A percentile compares a stretch with the other conserved stretches of the same genome.
Evolutionary conservation across 64 coral and sea anemone species (phyloP).

Genomic region (Montipora capricornis): DNA sequence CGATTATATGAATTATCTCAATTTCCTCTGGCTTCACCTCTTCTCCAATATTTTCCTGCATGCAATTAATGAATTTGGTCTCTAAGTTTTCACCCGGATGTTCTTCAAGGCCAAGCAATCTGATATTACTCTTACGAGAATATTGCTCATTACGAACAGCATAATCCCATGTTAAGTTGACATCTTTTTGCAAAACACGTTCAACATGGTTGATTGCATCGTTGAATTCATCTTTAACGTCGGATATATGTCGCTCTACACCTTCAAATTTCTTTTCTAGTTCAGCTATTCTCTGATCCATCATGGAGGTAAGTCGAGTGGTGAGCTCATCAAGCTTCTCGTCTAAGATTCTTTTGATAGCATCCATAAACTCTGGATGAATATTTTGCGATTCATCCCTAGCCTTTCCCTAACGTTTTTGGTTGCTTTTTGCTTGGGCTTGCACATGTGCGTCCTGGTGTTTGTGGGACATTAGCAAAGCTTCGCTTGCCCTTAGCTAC

Average conservation of each 20-base stretch:
- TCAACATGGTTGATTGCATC: not conserved
- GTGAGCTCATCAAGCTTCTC: not conserved
- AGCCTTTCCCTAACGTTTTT: not conserved
- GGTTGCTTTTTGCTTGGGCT: not conserved
- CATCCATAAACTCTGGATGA: not conserved
- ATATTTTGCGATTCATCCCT: not conserved
- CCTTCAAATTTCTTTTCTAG: not conserved
- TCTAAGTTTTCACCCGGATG: not conserved
- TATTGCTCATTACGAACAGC: slow-evolving; percentile 8
- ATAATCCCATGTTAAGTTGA: not conserved
- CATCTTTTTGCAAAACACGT: not conserved
- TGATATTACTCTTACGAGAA: not conserved
- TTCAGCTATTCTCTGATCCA: not conserved
- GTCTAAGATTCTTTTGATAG: not conserved
- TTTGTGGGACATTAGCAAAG: not conserved
- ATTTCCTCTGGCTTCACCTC: not conserved
- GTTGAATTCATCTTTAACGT: not conserved
- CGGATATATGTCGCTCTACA: not conserved
- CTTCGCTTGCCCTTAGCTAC: no score
- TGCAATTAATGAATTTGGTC: not conserved
- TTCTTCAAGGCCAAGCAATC: not conserved
- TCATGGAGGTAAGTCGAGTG: not conserved
- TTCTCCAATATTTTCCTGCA: not conserved
- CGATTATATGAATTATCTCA: not conserved
- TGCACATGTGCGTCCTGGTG: not conserved